Conservation (phyloP, 2,113 vertebrate genomes). For the Pedionomus torquatus region DNA sequence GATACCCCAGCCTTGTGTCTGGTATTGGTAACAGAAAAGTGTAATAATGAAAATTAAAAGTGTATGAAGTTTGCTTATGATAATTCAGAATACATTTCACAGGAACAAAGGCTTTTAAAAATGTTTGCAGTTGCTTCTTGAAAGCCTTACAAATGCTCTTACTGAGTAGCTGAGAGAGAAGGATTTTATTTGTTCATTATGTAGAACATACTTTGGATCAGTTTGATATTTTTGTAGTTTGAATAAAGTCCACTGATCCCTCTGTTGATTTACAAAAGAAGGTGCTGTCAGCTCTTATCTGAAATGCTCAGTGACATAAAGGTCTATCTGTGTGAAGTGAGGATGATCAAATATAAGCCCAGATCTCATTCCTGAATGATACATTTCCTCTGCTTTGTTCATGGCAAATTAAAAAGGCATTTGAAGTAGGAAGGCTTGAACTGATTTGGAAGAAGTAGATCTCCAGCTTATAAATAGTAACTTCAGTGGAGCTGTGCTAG, state of each 20-base stretch:
- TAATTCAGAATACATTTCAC: neutral
- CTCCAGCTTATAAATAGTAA: neutral
- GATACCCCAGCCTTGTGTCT: neutral
- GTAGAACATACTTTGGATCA: neutral
- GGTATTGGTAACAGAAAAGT: neutral
- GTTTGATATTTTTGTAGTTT: neutral
- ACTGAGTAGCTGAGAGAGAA: neutral
- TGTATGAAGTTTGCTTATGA: neutral
- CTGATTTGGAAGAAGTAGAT: neutral
- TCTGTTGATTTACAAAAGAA: neutral
- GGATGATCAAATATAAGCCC: slow-evolving; percentile 1
- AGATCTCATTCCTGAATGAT: neutral
- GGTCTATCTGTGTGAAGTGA: neutral
- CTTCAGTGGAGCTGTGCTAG: neutral
- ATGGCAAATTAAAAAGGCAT: neutral
- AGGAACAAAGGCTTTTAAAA: neutral
- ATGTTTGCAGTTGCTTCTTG: neutral
- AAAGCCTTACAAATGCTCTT: neutral
- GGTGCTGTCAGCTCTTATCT: neutral
- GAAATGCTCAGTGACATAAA: neutral
- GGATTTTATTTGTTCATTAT: neutral
- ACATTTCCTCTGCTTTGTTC: neutral
- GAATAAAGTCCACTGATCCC: neutral
- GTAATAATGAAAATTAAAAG: neutral
- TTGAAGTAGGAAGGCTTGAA: neutral